A percentile compares a stretch with the other conserved stretches of the same genome.
Conservation (phyloP, 2,797 vertebrate genomes). For the Mus caroli region DNA sequence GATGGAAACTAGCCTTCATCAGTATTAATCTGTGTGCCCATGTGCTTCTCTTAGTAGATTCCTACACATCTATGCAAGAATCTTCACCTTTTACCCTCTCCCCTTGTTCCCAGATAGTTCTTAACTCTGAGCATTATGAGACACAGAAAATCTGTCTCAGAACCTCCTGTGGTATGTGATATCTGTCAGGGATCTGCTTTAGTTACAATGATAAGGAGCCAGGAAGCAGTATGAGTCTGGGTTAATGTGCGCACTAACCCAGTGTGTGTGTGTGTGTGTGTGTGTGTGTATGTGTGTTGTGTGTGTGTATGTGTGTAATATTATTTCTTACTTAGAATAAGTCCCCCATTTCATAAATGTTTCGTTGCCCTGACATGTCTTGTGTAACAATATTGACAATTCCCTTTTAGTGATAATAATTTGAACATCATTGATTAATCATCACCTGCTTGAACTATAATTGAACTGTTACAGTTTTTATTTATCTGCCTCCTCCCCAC, state of each 20-base stretch:
- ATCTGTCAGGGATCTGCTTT: neutral
- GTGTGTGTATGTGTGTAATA: neutral
- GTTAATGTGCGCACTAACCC: neutral
- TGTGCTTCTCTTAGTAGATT: neutral
- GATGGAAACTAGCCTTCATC: neutral
- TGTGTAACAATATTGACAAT: neutral
- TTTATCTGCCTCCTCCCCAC: neutral
- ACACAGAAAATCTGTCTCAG: slow-evolving; percentile 5
- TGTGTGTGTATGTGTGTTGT: no score
- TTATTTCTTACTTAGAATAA: slow-evolving; percentile 30
- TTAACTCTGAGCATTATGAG: neutral
- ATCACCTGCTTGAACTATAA: neutral
- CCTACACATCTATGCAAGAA: neutral
- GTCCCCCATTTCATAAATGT: neutral
- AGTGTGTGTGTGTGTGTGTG: neutral
- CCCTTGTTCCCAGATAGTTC: neutral
- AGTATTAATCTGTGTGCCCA: neutral
- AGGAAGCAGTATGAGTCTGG: neutral
- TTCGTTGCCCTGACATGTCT: neutral
- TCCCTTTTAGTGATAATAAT: neutral
- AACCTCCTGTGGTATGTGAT: neutral
- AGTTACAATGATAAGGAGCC: neutral
- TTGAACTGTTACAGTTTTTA: neutral
- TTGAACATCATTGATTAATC: neutral
- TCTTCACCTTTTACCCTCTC: neutral